These are phyloP conservation scores for Vesta saturnalis DNA, from an alignment of 2,888 invertebrate species.

Conservation along the genomic window DNA sequence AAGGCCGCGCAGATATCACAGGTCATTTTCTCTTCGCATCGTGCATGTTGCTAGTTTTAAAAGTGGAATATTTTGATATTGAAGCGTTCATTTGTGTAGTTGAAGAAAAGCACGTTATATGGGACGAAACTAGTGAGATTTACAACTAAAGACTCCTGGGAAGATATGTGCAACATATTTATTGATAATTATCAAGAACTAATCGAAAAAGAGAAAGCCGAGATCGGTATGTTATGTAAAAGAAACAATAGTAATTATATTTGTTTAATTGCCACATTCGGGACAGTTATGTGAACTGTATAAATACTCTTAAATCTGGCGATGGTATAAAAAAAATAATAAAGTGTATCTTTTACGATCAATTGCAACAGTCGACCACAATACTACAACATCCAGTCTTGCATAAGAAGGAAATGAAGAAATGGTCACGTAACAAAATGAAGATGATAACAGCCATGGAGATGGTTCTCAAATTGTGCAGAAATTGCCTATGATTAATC, in stretches of 20 bases:
- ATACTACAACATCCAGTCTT: constrained; percentile 6
- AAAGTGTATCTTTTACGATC: constrained; percentile 14
- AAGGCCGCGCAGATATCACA: background rate
- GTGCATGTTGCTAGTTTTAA: too few species aligned
- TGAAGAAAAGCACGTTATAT: too few species aligned
- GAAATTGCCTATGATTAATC: too few species aligned
- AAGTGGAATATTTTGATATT: too few species aligned
- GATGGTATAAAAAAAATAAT: constrained; percentile 15
- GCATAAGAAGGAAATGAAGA: background rate
- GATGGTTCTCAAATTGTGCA: background rate
- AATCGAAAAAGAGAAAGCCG: background rate
- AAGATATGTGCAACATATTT: too few species aligned
- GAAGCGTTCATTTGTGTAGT: too few species aligned
- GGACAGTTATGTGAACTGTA: constrained; percentile 18
- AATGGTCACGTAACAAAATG: background rate
- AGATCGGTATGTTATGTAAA: background rate
- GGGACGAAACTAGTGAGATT: too few species aligned
- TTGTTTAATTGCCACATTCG: constrained; percentile 19
- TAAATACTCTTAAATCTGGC: constrained; percentile 9
- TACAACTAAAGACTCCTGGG: too few species aligned
- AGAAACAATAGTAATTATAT: constrained; percentile 8
- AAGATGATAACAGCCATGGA: background rate
- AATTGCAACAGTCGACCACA: background rate
- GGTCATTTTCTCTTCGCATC: background rate
- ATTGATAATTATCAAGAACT: too few species aligned